Conservation (phyloP, 2,113 vertebrate genomes). For the Ptilorrhoa leucosticta region DNA sequence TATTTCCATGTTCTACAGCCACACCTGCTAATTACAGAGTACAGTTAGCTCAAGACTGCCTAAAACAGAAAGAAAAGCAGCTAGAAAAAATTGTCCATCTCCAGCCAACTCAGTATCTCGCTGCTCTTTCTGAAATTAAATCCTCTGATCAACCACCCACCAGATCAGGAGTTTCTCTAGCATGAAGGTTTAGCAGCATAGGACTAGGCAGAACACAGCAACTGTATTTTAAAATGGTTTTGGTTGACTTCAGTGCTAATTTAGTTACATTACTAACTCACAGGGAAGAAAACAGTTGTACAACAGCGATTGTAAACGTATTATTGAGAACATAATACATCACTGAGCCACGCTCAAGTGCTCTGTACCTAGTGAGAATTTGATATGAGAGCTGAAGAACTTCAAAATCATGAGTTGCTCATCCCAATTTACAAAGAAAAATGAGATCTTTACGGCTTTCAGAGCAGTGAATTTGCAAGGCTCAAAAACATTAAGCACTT, state of each 20-base stretch:
- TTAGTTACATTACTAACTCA: not conserved
- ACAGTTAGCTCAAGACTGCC: not conserved
- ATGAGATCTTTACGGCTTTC: rapidly evolving
- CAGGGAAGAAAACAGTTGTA: not conserved
- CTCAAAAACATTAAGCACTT: not conserved
- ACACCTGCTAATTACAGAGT: not conserved
- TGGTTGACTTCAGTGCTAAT: not conserved
- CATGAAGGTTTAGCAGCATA: rapidly evolving
- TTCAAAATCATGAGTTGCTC: not conserved
- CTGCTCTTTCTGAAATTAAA: not conserved
- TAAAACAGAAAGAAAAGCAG: not conserved
- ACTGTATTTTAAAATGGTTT: rapidly evolving
- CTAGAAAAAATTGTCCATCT: not conserved
- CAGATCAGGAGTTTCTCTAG: not conserved
- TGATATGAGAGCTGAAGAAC: not conserved
- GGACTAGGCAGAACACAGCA: rapidly evolving
- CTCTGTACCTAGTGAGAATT: rapidly evolving
- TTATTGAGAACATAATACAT: rapidly evolving
- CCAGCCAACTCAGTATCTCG: not conserved
- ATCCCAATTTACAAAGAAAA: not conserved
- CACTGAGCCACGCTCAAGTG: not conserved
- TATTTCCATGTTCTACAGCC: not conserved
- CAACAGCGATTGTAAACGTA: rapidly evolving
- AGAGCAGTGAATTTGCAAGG: rapidly evolving
- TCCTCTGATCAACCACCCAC: not conserved